Evolutionary conservation across 2,113 vertebrate species (phyloP).

Genomic region (Glaucidium brasilianum): DNA sequence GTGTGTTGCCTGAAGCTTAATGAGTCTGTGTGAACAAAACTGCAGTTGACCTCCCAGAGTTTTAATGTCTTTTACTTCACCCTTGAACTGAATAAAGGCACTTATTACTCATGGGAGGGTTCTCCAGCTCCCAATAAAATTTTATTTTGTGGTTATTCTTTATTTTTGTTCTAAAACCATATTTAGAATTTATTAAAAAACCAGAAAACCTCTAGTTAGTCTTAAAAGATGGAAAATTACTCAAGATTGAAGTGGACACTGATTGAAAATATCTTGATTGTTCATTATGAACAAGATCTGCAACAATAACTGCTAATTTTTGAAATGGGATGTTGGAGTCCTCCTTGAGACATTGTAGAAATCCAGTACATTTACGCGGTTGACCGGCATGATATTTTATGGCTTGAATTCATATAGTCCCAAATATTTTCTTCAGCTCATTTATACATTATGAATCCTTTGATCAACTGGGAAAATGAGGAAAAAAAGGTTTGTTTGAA

Average conservation of each 20-base stretch:
- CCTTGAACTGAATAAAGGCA: constrained; percentile 12
- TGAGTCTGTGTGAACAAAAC: neutral
- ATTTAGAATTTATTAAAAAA: neutral
- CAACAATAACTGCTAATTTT: neutral
- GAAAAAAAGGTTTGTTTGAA: neutral
- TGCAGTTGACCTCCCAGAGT: constrained; percentile 33
- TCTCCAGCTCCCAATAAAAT: neutral
- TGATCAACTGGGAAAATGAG: neutral
- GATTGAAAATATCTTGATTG: neutral
- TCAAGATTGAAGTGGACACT: neutral
- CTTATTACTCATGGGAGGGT: neutral
- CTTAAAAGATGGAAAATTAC: neutral
- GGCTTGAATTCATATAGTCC: neutral
- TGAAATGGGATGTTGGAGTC: neutral
- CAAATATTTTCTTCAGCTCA: neutral
- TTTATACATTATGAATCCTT: neutral
- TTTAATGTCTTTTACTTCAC: constrained; percentile 37
- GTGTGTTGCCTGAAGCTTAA: constrained; percentile 12
- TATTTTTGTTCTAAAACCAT: neutral
- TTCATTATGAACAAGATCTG: neutral
- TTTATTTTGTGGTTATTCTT: neutral
- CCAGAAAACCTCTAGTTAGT: neutral
- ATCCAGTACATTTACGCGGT: neutral
- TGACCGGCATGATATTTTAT: neutral
- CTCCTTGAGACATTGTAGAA: neutral